phyloP scores from a whole-genome alignment of 2,797 vertebrate genomes.

The Myoxocephalus aenaeus region DNA sequence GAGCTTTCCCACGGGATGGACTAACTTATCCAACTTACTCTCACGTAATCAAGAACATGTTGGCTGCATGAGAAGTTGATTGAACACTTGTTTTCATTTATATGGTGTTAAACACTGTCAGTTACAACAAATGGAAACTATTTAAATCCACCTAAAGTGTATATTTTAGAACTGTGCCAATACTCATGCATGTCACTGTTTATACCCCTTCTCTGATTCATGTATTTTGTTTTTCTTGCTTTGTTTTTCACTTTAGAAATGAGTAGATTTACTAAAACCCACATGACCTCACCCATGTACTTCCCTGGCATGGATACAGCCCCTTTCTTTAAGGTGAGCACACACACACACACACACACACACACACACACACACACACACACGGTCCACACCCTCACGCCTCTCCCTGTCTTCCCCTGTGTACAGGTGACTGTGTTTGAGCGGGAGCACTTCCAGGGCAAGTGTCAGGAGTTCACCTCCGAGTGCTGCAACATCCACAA shows the following conservation, averaged over 20 bases:
- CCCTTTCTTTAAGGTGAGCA: constrained; percentile 74
- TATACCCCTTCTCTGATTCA: not conserved
- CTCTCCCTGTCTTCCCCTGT: not conserved
- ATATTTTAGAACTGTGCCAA: not conserved
- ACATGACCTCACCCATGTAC: constrained; percentile 57
- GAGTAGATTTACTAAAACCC: constrained; percentile 64
- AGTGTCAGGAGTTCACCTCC: constrained; percentile 75
- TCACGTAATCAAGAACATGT: no score
- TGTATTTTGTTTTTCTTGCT: not conserved
- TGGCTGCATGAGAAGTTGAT: not conserved
- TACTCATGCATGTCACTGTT: not conserved
- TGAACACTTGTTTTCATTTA: no score
- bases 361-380: constrained; percentile 6
- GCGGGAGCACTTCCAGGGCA: constrained; percentile 80
- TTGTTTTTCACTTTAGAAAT: constrained; percentile 55
- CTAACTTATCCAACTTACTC: not conserved
- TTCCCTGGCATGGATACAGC: constrained; percentile 63
- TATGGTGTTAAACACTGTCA: not conserved
- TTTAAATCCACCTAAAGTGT: not conserved
- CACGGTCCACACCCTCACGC: not conserved
- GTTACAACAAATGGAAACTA: not conserved
- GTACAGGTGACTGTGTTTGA: constrained; percentile 77
- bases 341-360: not conserved
- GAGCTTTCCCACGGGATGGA: constrained; percentile 3
- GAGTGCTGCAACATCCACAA: constrained; percentile 81